phyloP scores from a whole-genome alignment of 2,113 vertebrate species.

The Oreotragus oreotragus region DNA sequence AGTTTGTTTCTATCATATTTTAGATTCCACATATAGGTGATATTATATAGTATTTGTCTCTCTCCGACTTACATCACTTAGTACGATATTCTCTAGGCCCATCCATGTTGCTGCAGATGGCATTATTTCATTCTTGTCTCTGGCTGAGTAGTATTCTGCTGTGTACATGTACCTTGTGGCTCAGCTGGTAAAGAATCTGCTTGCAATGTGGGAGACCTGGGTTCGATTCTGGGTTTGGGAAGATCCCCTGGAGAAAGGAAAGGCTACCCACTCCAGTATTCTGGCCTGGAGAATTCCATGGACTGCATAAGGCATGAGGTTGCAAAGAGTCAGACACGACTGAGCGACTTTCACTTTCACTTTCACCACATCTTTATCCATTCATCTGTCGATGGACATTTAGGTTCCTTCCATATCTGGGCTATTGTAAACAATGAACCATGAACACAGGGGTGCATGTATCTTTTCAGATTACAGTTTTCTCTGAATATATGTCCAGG shows the following conservation, averaged over 20 bases:
- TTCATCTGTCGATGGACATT: neutral
- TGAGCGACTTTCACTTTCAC: neutral
- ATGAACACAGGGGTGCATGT: neutral
- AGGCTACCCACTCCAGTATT: neutral
- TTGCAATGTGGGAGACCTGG: neutral
- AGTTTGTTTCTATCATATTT: neutral
- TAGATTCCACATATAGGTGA: neutral
- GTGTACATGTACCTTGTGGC: neutral
- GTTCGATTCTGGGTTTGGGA: neutral
- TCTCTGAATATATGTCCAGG: neutral
- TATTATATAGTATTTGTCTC: neutral
- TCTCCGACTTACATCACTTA: neutral
- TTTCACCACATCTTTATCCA: neutral
- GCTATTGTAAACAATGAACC: neutral
- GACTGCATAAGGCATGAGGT: neutral
- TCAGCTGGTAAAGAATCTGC: neutral
- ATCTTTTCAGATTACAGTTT: neutral
- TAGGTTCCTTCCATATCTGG: neutral
- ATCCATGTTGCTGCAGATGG: neutral
- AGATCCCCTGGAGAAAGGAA: neutral
- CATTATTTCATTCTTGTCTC: neutral
- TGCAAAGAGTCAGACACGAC: fast-evolving
- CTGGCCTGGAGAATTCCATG: neutral
- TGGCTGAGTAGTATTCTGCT: neutral
- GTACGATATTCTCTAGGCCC: neutral